Base-by-base conservation (phyloP, 1,140 invertebrate species). In the Bicyclus anynana region DNA sequence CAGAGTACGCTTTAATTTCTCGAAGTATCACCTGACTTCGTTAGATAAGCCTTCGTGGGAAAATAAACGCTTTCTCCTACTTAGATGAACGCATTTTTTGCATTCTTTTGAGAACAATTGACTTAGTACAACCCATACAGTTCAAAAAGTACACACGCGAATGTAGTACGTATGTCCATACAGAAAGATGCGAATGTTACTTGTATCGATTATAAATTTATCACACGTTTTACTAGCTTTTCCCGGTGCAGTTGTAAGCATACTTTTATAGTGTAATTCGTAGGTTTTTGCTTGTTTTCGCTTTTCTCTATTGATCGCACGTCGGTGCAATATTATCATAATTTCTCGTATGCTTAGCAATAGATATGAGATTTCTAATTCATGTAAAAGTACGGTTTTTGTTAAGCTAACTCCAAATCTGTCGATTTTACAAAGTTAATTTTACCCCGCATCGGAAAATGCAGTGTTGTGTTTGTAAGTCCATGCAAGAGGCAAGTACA, bases 41-140 rank as follows among this genome's bases (percentile, higher is more conserved):
- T 74, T 68, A 71, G 71, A 69, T 68, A 69, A 74, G 68, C 17
- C 53, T 52, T 47, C 65, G 69, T 74, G 72, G 67, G 72, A 74
- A 72, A 50, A n/a, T 17, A 49, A 68, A 52, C 68, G 69, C 72
- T 74, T 74, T 74, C 72, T 66, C 72, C 52, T 47, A 44, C 62
- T 65, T 53, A 60, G 71, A 65, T 65, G 67, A 61, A 62, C 48
- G 38, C 51, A 66, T 72, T 74, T 74, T 74, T 72, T 74, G 60
- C 57, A 54, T 59, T 38, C 56, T 42, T 53, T 49, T 17, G 13
- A 64, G 59, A 74, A 74, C 72, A 74, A 74, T 70, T 50, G 65
- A 55, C 44, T 55, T 27, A 26, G 5, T 55, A 57, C 46, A 47
- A 16, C 20, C 29, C 13, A 49, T 17, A 58, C 54, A 60, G 23